phyloP scores from a whole-genome alignment of 2,113 vertebrate genomes.

The Labeo catla region DNA sequence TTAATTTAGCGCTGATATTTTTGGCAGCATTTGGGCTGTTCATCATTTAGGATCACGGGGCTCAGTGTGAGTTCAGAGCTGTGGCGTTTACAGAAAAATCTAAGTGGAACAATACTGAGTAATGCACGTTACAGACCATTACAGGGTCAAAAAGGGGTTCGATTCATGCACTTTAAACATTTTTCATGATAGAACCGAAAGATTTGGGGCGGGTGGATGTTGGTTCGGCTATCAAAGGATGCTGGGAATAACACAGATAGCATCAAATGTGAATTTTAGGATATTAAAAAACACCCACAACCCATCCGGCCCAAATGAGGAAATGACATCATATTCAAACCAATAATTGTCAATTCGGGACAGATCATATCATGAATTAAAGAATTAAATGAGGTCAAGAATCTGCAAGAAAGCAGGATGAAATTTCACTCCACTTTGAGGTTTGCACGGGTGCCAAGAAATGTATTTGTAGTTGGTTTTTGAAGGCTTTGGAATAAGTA shows the following conservation, averaged over 20 bases:
- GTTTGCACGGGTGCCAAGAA: not conserved
- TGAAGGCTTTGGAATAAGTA: not conserved
- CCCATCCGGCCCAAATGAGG: not conserved
- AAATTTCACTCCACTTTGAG: not conserved
- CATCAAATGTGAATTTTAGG: not conserved
- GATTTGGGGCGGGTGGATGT: not conserved
- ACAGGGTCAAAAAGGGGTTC: not conserved
- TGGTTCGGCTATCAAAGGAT: not conserved
- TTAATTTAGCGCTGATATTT: conserved; percentile 49
- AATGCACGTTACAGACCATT: not conserved
- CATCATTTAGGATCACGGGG: conserved; percentile 41
- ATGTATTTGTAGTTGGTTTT: not conserved
- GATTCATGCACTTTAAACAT: conserved; percentile 19
- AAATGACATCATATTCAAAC: not conserved
- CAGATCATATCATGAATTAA: not conserved
- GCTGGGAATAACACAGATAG: not conserved
- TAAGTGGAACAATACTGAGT: conserved; percentile 24
- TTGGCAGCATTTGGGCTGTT: conserved; percentile 49
- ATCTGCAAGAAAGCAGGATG: not conserved
- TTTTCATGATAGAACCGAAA: conserved; percentile 2
- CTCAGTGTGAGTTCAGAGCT: conserved; percentile 46
- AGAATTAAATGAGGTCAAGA: not conserved
- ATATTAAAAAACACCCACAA: conserved; percentile 9
- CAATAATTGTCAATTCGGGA: not conserved
- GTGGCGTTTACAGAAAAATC: conserved; percentile 39